Conservation (phyloP, 2,113 vertebrate species). For the Phyllostomus hastatus region DNA sequence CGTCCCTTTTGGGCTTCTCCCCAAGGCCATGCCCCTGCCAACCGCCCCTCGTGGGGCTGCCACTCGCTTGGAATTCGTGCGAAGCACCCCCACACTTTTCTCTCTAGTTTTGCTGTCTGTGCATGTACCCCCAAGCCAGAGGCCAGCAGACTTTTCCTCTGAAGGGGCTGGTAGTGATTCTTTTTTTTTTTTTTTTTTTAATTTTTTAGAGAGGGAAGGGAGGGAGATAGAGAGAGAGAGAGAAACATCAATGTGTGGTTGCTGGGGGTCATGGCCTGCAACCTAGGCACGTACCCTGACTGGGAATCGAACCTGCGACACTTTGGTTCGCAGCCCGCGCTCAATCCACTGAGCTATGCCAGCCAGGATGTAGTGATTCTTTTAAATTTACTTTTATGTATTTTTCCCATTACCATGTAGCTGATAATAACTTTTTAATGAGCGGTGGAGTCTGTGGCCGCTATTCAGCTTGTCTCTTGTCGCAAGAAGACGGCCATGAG, state of each 20-base stretch:
- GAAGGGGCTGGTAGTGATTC: not conserved
- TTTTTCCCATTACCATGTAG: too few relatives aligned
- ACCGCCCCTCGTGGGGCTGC: not conserved
- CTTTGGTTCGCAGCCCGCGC: too few relatives aligned
- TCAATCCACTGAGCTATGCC: too few relatives aligned
- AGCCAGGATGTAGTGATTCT: too few relatives aligned
- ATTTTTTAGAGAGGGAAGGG: too few relatives aligned
- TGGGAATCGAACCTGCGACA: too few relatives aligned
- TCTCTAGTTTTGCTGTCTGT: not conserved
- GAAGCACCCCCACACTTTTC: not conserved
- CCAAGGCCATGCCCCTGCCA: not conserved
- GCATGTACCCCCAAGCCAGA: not conserved
- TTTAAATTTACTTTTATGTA: too few relatives aligned
- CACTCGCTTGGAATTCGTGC: not conserved
- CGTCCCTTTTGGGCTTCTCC: not conserved
- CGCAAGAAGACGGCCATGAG: not conserved
- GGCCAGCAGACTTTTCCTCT: not conserved
- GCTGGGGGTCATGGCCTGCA: too few relatives aligned
- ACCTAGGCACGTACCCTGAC: too few relatives aligned
- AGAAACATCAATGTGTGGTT: too few relatives aligned
- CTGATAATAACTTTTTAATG: not conserved
- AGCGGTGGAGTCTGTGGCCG: not conserved
- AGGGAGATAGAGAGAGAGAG: too few relatives aligned
- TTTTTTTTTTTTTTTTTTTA: too few relatives aligned
- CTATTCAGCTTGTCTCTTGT: not conserved